Evolutionary conservation across 2,113 vertebrate genomes (phyloP).

Genomic region (Meles meles): DNA sequence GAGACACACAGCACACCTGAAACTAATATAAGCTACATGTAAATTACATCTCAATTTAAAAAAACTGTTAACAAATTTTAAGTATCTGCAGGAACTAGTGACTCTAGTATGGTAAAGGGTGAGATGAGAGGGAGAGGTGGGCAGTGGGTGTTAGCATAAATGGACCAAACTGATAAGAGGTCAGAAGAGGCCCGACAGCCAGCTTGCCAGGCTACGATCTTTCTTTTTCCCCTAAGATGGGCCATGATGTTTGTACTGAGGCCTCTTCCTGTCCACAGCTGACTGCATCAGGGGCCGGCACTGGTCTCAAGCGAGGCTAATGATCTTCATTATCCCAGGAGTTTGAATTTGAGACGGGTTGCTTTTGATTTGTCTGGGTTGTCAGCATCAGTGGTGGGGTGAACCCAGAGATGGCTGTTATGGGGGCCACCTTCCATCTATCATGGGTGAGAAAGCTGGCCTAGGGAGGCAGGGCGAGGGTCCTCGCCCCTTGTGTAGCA

Average conservation of each 20-base stretch:
- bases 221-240: neutral
- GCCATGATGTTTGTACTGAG: neutral
- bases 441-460: neutral
- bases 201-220: neutral
- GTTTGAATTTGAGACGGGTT: neutral
- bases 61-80: neutral
- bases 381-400: neutral
- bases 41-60: neutral
- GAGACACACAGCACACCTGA: neutral
- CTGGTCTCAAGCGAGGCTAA: neutral
- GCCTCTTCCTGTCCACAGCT: neutral
- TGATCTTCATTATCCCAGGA: neutral
- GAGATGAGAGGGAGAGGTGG: too few species aligned
- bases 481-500: rapidly evolving
- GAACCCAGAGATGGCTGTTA: neutral
- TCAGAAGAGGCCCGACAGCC: neutral
- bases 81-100: neutral
- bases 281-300: rapidly evolving
- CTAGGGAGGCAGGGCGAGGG: neutral
- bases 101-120: neutral
- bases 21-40: neutral
- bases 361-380: neutral
- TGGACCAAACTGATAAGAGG: neutral
- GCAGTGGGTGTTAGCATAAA: neutral
- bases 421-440: neutral